Evolutionary conservation across 2,797 vertebrate genomes (phyloP).

Genomic region (Rhabdophis nuchalis): DNA sequence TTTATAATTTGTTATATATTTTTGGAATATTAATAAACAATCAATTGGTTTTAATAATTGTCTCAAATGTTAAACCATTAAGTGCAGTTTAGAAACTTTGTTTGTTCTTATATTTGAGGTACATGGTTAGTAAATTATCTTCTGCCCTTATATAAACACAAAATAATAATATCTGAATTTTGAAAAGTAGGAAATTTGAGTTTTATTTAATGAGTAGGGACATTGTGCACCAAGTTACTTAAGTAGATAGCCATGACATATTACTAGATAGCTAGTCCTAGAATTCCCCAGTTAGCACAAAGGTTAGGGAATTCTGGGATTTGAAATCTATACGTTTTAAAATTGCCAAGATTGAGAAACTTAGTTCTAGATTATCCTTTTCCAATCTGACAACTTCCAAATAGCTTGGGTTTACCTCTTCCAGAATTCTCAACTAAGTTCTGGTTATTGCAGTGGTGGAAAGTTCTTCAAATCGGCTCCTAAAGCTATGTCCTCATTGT

Average conservation of each 20-base stretch:
- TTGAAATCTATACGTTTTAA: not conserved
- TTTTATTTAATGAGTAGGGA: not conserved
- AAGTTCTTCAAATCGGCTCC: not conserved
- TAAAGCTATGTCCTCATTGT: not conserved
- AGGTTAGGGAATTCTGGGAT: not conserved
- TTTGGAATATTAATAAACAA: constrained; percentile 23
- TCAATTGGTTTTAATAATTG: constrained; percentile 42
- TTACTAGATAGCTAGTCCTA: not conserved
- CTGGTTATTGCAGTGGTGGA: not conserved
- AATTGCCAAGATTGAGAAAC: not conserved
- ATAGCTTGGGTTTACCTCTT: not conserved
- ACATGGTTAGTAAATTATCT: not conserved
- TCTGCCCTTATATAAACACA: not conserved
- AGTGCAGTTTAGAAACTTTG: not conserved
- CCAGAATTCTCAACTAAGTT: not conserved
- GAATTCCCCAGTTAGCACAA: not conserved
- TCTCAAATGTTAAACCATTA: constrained; percentile 27
- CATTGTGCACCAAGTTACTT: not conserved
- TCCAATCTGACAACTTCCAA: not conserved
- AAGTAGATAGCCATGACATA: not conserved
- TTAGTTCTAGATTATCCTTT: not conserved
- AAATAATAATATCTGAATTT: not conserved
- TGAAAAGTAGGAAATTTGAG: not conserved
- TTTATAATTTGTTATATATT: constrained; percentile 24
- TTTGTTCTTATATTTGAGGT: constrained; percentile 6